Base-by-base conservation (phyloP, 2,888 invertebrate genomes). In the Scaptomyza flava region DNA sequence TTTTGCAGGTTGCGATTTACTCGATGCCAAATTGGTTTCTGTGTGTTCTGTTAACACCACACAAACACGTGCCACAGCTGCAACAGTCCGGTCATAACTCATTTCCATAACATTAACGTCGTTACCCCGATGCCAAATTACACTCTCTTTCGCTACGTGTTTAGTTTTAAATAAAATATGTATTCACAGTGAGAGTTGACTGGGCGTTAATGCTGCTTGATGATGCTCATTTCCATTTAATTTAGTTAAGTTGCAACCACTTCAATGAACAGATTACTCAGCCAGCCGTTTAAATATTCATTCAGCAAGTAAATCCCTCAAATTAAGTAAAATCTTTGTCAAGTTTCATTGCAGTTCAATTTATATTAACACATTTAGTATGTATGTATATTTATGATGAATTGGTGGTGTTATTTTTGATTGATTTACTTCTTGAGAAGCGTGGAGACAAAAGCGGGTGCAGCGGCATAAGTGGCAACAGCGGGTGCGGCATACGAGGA, bases 21-120 rank as follows among this genome's bases (percentile, higher is more conserved):
- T 34, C 33, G 1, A 11, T 41, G 46, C 5, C 27, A 27, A 27
- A 6, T 27, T 27, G 27, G 4, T 42, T 17, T 73, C 52, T 57
- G 57, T 33, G 36, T 53, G 20, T n/a, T 27, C 68, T 14, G 56
- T 57, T 62, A 57, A 45, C 54, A 34, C 38, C 0, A 20, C 41
- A n/a, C 41, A 64, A 51, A 51, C 72, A 54, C 53, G 58, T 68
- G 46, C 42, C 51, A 42, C 52, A 64, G 34, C 48, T 48, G 33
- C 45, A 48, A 7, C n/a, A 46, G 63, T 66, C 47, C 54, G 62
- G 64, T 36, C 69, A 81, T 87, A 81, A 85, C 75, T 87, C 69
- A 81, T 81, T 87, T 81, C 80, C 86, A 87, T 81, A 85, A 76
- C 73, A 87, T 87, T 79, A 76, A 82, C 67, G 53, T 60, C 62